Evolutionary conservation across 2,113 vertebrate genomes (phyloP), one percentile per base, ranked within the genome.

Genomic region (Delphinus delphis): DNA sequence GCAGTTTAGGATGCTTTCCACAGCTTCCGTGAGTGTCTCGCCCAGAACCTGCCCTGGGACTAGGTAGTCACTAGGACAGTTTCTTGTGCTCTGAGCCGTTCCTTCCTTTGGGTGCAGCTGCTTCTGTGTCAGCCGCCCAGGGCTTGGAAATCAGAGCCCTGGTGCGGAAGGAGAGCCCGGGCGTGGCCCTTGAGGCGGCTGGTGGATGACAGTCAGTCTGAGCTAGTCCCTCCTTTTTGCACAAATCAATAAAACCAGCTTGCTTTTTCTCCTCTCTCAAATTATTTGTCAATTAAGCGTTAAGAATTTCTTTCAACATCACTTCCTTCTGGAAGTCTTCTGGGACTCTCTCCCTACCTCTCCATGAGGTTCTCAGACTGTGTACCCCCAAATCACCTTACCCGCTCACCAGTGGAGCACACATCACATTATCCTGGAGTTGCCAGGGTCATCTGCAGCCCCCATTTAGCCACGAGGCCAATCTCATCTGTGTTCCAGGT

Each of bases 161-260:
- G 2, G 0, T 31, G 26, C 53, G 71, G 71, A 68, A 81, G 85
- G 10, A 20, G 58, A 38, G 55, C n/a, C 17, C 53, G 53, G 85
- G 31, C 2, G 0, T 63, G 77, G 28, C 50, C 31, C 26, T 44
- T 2, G 2, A 0, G 12, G 41, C 1, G 12, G 17, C 47, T 33
- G 8, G 23, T 8, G 23, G 62, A 6, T 68, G 15, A 28, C 53
- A 41, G 10, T 18, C 12, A 0, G 11, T 36, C 33, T 15, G 38
- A 33, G 36, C 60, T 14, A 0, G 3, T 36, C 7, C 31, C 10
- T 38, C 17, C 6, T 60, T 55, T 63, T 53, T 44, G 41, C 36
- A 25, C 58, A 55, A 62, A 47, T 53, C 26, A 62, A 23, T 20
- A 14, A n/a, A 76, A 23, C 20, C 13, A 18, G 73, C 38, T 74